These are phyloP conservation scores for Centroberyx gerrardi DNA, from an alignment of 2,797 vertebrate genomes.

Conservation along the genomic window DNA sequence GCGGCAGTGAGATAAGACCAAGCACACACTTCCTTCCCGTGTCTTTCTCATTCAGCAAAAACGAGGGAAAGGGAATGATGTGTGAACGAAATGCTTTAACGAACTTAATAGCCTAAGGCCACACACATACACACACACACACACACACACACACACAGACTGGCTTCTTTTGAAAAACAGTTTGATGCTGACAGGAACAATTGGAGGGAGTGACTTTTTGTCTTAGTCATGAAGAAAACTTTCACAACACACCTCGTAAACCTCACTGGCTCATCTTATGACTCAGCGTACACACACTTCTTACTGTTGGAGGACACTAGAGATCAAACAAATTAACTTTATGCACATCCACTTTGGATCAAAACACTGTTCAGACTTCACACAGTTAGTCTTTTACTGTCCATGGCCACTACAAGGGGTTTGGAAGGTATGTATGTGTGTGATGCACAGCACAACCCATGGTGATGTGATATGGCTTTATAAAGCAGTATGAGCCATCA, in stretches of 20 bases:
- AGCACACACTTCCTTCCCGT: constrained; percentile 75
- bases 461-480: neutral
- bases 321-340: neutral
- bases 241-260: constrained; percentile 14
- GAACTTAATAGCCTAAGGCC: constrained; percentile 5
- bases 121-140: constrained; percentile 3
- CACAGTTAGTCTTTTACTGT: neutral
- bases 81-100: constrained; percentile 14
- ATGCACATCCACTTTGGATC: neutral
- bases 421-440: neutral
- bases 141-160: neutral
- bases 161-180: constrained; percentile 11
- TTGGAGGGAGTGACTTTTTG: constrained; percentile 1
- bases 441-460: neutral
- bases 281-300: constrained; percentile 3
- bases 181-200: constrained; percentile 21
- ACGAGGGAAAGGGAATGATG: constrained; percentile 24
- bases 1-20: constrained; percentile 73
- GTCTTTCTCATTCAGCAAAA: constrained; percentile 70
- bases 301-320: neutral
- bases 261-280: constrained; percentile 7
- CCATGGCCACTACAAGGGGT: neutral
- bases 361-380: neutral
- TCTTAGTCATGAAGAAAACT: constrained; percentile 6
- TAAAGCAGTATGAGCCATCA: neutral